phyloP scores from a whole-genome alignment of 2,113 vertebrate species.

The Lethenteron camtschaticum region DNA sequence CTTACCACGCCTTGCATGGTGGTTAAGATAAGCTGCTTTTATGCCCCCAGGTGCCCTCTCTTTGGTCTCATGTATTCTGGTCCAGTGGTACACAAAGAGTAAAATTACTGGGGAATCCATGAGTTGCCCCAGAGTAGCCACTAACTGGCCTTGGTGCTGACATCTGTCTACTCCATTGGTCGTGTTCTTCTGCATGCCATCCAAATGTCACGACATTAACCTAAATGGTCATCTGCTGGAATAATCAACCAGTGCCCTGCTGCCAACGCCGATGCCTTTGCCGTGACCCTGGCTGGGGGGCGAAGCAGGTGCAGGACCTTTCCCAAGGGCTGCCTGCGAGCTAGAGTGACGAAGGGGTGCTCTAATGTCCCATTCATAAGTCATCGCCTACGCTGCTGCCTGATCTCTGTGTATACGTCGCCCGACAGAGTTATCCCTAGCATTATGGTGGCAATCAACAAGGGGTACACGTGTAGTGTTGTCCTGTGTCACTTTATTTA shows the following conservation, averaged over 20 bases:
- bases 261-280: neutral
- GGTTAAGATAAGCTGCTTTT: neutral
- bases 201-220: neutral
- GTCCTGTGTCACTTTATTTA: too few species aligned
- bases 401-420: neutral
- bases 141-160: neutral
- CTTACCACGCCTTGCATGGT: neutral
- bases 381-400: neutral
- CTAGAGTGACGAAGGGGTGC: neutral
- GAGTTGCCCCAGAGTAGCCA: constrained; percentile 1
- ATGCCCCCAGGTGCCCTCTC: neutral
- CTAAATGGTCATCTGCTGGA: neutral
- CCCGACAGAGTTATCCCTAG: too few species aligned
- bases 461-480: too few species aligned
- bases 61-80: neutral
- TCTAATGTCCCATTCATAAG: constrained; percentile 2
- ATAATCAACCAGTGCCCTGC: neutral
- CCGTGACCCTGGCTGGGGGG: neutral
- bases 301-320: neutral
- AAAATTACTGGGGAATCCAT: neutral
- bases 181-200: neutral
- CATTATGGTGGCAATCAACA: too few species aligned
- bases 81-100: neutral
- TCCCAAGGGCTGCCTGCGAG: neutral
- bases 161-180: neutral